A percentile compares a stretch with the other conserved stretches of the same genome.
Evolutionary conservation across 1,140 invertebrate species (phyloP).

Genomic region (Bombus terrestris): DNA sequence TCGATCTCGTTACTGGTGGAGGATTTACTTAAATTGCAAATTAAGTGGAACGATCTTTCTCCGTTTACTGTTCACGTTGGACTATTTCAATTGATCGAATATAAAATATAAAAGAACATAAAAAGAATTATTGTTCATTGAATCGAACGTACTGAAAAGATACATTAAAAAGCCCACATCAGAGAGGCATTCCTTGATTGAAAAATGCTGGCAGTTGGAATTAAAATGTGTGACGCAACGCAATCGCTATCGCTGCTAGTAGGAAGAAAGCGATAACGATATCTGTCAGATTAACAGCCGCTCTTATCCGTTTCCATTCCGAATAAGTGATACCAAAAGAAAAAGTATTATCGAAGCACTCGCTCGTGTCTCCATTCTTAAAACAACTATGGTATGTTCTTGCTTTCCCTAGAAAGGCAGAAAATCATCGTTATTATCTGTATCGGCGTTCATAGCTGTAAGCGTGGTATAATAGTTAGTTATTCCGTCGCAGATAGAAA

Average conservation of each 20-base stretch:
- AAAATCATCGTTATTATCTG: too few relatives aligned
- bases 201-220: neutral
- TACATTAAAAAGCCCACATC: too few relatives aligned
- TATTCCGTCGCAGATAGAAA: neutral
- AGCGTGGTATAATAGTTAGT: neutral
- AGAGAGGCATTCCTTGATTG: neutral
- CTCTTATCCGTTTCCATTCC: neutral
- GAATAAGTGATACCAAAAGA: too few relatives aligned
- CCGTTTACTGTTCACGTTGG: too few relatives aligned
- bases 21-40: too few relatives aligned
- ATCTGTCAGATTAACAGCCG: neutral
- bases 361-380: neutral
- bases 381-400: neutral
- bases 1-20: too few relatives aligned
- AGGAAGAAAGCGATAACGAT: constrained; percentile 9
- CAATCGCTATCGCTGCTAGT: neutral
- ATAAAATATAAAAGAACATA: too few relatives aligned
- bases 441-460: neutral
- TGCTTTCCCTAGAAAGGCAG: too few relatives aligned
- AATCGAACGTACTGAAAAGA: too few relatives aligned
- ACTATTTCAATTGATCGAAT: too few relatives aligned
- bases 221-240: neutral
- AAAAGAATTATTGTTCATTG: too few relatives aligned
- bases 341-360: neutral
- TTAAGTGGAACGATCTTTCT: too few relatives aligned